Percentiles rank a stretch among this genome's conserved stretches.
Evolutionary conservation across 2,888 invertebrate genomes (phyloP).

Genomic region (Zygogramma bicolorata): DNA sequence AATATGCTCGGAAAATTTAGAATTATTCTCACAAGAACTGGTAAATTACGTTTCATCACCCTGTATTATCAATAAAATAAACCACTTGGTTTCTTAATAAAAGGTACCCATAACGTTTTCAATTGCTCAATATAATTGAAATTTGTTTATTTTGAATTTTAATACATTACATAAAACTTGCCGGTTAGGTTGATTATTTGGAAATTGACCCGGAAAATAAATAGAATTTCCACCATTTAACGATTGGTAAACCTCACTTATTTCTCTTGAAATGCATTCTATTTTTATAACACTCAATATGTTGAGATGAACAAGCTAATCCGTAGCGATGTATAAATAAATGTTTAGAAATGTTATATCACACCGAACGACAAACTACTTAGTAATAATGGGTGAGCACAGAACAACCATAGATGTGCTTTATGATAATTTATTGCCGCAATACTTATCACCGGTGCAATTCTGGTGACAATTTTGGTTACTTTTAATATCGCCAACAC

Average conservation of each 20-base stretch:
- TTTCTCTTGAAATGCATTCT: constrained; percentile 35
- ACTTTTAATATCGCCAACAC: too few relatives aligned
- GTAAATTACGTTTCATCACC: too few relatives aligned
- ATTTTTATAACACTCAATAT: constrained; percentile 40
- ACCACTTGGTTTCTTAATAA: background rate
- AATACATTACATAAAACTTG: background rate
- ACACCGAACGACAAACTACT: constrained; percentile 1
- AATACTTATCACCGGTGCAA: too few relatives aligned
- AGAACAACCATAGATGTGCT: too few relatives aligned
- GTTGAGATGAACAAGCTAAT: constrained; percentile 33
- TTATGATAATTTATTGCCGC: too few relatives aligned
- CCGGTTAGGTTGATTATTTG: background rate
- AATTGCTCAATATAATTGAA: background rate
- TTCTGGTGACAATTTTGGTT: too few relatives aligned
- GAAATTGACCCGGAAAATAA: constrained; percentile 32
- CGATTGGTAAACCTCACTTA: constrained; percentile 37
- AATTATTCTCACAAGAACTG: too few relatives aligned
- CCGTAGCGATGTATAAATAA: constrained; percentile 13
- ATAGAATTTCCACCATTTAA: constrained; percentile 28
- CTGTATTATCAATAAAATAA: too few relatives aligned
- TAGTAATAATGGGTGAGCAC: too few relatives aligned
- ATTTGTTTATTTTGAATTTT: background rate
- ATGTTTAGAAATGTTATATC: background rate
- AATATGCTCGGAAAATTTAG: too few relatives aligned
- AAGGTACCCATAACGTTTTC: background rate